Percentiles rank a stretch among this genome's conserved stretches.
These are phyloP conservation scores for Torymus texanus DNA, from an alignment of 2,888 invertebrate genomes.

Conservation along the genomic window DNA sequence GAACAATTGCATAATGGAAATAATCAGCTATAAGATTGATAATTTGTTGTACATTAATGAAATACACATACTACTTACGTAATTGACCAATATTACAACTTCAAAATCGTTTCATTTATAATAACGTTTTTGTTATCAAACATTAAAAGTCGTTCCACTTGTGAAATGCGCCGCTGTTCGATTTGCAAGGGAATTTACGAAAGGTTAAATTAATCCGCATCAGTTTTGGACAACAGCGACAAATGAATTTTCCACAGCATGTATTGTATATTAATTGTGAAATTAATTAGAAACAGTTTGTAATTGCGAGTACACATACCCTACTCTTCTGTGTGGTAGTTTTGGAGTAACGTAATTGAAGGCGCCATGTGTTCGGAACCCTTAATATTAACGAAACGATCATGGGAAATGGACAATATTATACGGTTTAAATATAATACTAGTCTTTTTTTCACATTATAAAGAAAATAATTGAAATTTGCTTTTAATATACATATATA, in stretches of 20 bases:
- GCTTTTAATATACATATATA: too few relatives aligned
- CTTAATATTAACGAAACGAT: not conserved
- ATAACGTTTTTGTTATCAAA: not conserved
- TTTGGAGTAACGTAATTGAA: conserved; percentile 7
- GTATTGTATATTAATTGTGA: conserved; percentile 30
- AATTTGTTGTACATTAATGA: too few relatives aligned
- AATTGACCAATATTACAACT: too few relatives aligned
- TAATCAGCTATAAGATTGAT: too few relatives aligned
- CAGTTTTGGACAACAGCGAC: not conserved
- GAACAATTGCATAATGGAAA: too few relatives aligned
- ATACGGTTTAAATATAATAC: too few relatives aligned
- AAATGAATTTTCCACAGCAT: conserved; percentile 7
- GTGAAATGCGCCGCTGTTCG: not conserved
- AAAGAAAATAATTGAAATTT: too few relatives aligned
- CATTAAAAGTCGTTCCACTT: conserved; percentile 5
- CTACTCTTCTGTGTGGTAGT: conserved; percentile 21
- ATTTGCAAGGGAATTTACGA: not conserved
- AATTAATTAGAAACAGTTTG: not conserved
- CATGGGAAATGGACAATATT: too few relatives aligned
- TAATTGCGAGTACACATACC: not conserved
- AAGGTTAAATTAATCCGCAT: conserved; percentile 6
- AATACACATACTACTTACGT: too few relatives aligned
- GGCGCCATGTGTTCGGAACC: not conserved
- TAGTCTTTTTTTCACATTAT: too few relatives aligned
- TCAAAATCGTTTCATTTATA: not conserved